These are phyloP conservation scores for Perca schrenkii DNA, from an alignment of 2,113 vertebrate species.

Conservation along the genomic window DNA sequence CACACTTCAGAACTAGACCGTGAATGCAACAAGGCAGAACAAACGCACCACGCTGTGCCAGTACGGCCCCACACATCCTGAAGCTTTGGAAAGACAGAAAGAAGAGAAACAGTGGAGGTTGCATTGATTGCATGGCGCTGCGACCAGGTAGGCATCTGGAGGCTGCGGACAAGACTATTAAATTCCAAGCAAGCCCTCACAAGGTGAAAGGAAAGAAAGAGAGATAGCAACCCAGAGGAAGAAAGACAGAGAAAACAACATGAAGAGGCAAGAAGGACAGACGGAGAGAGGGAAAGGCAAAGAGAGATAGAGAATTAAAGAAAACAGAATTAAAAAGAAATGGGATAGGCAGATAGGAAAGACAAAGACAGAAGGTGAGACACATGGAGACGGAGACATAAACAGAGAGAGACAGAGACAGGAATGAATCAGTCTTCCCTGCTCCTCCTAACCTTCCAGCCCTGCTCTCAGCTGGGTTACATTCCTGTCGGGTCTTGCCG, in stretches of 20 bases:
- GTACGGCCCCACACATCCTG: background rate
- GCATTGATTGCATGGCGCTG: background rate
- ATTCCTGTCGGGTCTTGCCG: constrained; percentile 65
- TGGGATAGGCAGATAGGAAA: background rate
- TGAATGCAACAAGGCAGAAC: constrained; percentile 31
- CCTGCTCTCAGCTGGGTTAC: constrained; percentile 37
- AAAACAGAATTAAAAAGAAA: background rate
- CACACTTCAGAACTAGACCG: background rate
- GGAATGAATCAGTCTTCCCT: constrained; percentile 61
- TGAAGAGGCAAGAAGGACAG: background rate
- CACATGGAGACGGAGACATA: constrained; percentile 25
- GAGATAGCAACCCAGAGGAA: background rate
- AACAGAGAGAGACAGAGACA: constrained; percentile 33
- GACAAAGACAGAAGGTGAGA: constrained; percentile 9
- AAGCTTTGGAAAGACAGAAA: background rate
- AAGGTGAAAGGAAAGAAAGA: constrained; percentile 33
- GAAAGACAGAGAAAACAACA: background rate
- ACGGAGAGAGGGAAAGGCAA: background rate
- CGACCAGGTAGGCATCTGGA: background rate
- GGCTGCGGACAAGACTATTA: constrained; percentile 29
- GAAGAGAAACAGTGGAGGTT: background rate
- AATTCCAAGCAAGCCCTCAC: constrained; percentile 72
- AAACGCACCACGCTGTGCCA: background rate
- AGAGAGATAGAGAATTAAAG: background rate
- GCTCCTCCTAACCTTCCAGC: constrained; percentile 57